Evolutionary conservation across 2,888 invertebrate genomes (phyloP).

Genomic region (Toxonevra muliebris): DNA sequence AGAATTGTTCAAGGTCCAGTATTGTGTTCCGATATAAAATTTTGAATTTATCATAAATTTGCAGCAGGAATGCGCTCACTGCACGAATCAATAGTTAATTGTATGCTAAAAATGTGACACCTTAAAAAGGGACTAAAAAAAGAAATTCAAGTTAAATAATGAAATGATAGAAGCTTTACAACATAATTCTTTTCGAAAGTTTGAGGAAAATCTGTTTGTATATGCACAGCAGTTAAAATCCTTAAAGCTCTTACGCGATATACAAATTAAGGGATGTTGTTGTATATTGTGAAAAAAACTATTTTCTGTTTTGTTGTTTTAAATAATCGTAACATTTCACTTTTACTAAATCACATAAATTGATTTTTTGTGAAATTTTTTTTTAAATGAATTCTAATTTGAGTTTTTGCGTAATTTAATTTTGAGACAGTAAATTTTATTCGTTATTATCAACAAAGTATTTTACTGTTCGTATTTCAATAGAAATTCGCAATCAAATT

Average conservation of each 20-base stretch:
- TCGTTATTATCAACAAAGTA: neutral
- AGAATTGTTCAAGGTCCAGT: conserved; percentile 53
- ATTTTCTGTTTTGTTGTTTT: no score
- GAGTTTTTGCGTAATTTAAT: neutral
- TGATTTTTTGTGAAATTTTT: conserved; percentile 14
- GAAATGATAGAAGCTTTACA: no score
- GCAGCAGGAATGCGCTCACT: no score
- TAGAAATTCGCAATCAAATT: no score
- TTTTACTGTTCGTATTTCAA: neutral
- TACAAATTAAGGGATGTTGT: conserved; percentile 30
- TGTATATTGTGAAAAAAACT: neutral
- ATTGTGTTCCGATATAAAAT: conserved; percentile 49
- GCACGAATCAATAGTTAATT: no score
- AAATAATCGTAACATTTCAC: no score
- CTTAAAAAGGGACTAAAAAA: no score
- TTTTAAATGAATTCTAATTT: neutral
- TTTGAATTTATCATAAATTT: conserved; percentile 32
- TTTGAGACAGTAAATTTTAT: neutral
- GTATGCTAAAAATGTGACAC: no score
- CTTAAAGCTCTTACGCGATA: conserved; percentile 29
- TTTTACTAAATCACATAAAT: neutral
- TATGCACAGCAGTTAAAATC: conserved; percentile 22
- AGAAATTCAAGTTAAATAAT: no score
- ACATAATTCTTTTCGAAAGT: neutral
- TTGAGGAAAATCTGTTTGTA: conserved; percentile 17